A percentile compares a stretch with the other conserved stretches of the same genome.
These are phyloP conservation scores for Gastrophysa polygoni DNA, from an alignment of 2,888 invertebrate species.

Conservation along the genomic window DNA sequence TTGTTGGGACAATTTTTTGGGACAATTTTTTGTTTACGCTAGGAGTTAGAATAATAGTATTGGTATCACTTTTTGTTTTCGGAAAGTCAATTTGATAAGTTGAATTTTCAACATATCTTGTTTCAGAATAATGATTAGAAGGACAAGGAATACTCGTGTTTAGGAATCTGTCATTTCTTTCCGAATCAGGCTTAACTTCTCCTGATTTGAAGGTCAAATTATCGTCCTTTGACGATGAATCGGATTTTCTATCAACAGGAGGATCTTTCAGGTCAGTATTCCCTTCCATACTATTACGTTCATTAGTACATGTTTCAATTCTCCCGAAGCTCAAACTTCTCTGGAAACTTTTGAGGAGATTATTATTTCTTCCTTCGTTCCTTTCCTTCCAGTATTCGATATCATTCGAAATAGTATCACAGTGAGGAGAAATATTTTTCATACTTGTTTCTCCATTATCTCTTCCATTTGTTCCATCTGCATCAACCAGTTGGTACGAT, in stretches of 20 bases:
- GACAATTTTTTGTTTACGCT: background rate
- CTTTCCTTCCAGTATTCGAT: no score
- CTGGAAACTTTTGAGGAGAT: background rate
- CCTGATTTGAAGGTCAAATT: background rate
- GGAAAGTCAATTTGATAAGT: background rate
- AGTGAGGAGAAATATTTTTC: no score
- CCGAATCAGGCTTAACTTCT: background rate
- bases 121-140: no score
- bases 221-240: background rate
- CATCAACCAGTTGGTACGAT: background rate
- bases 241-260: no score
- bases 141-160: background rate
- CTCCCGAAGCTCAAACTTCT: background rate
- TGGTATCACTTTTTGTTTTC: background rate
- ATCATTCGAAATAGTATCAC: no score
- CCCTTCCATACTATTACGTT: background rate
- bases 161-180: background rate
- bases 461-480: background rate
- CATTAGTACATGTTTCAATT: background rate
- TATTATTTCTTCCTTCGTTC: background rate
- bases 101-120: background rate
- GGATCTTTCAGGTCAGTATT: no score
- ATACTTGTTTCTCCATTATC: no score
- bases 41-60: background rate
- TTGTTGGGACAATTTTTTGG: no score